Evolutionary conservation across 2,113 vertebrate species (phyloP), one percentile per base, ranked within the genome.

Genomic region (Chionis minor): DNA sequence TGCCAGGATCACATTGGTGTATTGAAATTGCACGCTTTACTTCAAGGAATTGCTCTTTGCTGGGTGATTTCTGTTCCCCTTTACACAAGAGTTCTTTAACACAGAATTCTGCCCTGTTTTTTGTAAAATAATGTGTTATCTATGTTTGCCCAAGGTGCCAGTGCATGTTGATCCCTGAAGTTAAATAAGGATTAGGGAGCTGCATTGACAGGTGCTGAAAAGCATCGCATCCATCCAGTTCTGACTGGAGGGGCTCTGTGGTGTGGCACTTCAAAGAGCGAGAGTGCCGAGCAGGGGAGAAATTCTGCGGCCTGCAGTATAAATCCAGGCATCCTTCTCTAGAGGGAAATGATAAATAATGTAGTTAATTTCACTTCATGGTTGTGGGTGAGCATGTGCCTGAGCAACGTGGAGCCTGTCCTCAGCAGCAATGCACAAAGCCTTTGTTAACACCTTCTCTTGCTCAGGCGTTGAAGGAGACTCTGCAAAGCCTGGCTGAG

Each of bases 131-230:
- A 77, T 52, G 14, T 38, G 63, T 80, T 77, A 30, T 22, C 9
- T 86, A 18, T 94, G 47, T 92, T 83, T 92, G 67, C 82, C 63
- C 55, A 66, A 81, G 82, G 86, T 86, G 42, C 42, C 56, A 67
- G 44, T 86, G 55, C 4, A 0, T 74, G 82, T 93, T 93, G 90
- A 78, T 96, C 71, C 82, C 90, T 67, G 54, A 51, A 86, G 72
- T 88, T 83, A 90, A 94, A 83, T 58, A 62, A 62, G 59, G 69
- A 88, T 90, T 96, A 90, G 90, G 88, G 70, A 96, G 20, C 71
- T 92, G 24, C 6, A 0, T 77, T 96, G 92, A 69, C 85, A 90
- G 92, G 78, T 90, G 58, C 51, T 42, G 63, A 73, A 77, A 92
- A 77, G 62, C 83, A 66, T 56, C 3, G 0, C 54, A 61, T 80